Percentiles rank a stretch among this genome's conserved stretches.
Conservation (phyloP, 2,888 invertebrate genomes). For the Pegoplata infirma region DNA sequence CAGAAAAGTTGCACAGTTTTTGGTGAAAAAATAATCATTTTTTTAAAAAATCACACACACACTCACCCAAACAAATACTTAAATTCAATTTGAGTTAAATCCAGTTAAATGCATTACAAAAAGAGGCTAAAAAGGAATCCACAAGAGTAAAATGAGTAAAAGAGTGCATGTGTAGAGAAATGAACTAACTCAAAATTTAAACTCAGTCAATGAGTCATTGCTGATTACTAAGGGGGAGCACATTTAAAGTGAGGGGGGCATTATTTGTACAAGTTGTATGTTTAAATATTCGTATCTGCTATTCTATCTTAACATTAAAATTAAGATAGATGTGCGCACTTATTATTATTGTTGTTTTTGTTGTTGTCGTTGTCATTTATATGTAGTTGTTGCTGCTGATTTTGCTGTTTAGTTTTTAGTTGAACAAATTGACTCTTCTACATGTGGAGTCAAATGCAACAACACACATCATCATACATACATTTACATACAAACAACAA, state of each 20-base stretch:
- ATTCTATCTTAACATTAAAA: conserved; percentile 39
- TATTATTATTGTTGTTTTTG: conserved; percentile 32
- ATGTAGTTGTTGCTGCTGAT: background rate
- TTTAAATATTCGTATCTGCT: background rate
- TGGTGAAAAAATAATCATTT: background rate
- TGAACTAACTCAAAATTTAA: background rate
- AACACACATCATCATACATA: background rate
- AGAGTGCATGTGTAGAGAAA: background rate
- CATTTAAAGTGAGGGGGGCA: background rate
- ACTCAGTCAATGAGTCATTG: background rate
- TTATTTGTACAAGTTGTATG: background rate
- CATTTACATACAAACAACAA: background rate
- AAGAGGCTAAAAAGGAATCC: background rate
- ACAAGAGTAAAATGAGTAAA: background rate
- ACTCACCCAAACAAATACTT: background rate
- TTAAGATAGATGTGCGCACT: conserved; percentile 36
- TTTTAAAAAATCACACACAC: background rate
- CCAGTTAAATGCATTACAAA: background rate
- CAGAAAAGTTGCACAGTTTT: conserved; percentile 26
- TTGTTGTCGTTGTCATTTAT: conserved; percentile 10
- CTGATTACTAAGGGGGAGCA: background rate
- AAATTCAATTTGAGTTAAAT: background rate
- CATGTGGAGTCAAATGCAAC: conserved; percentile 28
- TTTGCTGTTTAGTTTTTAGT: conserved; percentile 16
- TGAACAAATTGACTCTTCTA: conserved; percentile 41